These are phyloP conservation scores for Leuciscus idus DNA, from an alignment of 2,113 vertebrate species.

Conservation along the genomic window DNA sequence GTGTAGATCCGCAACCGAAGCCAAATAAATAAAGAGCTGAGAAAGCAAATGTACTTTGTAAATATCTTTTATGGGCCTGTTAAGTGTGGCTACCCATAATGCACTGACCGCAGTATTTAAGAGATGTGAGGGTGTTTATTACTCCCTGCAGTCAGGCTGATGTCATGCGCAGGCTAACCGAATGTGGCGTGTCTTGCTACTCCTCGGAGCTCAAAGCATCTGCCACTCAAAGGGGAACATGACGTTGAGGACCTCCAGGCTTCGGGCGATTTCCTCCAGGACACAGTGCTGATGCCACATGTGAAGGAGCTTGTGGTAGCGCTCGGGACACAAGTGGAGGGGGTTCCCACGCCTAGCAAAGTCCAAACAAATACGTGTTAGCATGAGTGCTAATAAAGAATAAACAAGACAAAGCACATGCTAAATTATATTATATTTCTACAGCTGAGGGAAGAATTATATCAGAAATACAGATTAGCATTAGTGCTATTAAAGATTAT, in stretches of 20 bases:
- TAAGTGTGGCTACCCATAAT: neutral
- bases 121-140: conserved; percentile 4
- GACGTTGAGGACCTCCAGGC: conserved; percentile 90
- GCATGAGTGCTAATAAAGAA: neutral
- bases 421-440: too few species aligned
- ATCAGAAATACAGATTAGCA: too few species aligned
- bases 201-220: conserved; percentile 79
- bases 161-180: too few species aligned
- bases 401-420: neutral
- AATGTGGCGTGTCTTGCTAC: neutral
- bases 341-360: conserved; percentile 83
- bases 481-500: too few species aligned
- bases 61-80: neutral
- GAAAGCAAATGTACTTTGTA: neutral
- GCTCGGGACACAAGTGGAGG: conserved; percentile 88
- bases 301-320: conserved; percentile 92
- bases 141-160: neutral
- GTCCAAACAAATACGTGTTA: conserved; percentile 20
- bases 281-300: conserved; percentile 98
- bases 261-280: conserved; percentile 95
- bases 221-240: conserved; percentile 97
- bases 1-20: neutral
- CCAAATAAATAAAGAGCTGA: conserved; percentile 21
- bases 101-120: conserved; percentile 12
- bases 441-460: too few species aligned